A percentile compares a stretch with the other conserved stretches of the same genome.
These are phyloP conservation scores for Narcine bancroftii DNA, from an alignment of 2,113 vertebrate genomes.

Conservation along the genomic window DNA sequence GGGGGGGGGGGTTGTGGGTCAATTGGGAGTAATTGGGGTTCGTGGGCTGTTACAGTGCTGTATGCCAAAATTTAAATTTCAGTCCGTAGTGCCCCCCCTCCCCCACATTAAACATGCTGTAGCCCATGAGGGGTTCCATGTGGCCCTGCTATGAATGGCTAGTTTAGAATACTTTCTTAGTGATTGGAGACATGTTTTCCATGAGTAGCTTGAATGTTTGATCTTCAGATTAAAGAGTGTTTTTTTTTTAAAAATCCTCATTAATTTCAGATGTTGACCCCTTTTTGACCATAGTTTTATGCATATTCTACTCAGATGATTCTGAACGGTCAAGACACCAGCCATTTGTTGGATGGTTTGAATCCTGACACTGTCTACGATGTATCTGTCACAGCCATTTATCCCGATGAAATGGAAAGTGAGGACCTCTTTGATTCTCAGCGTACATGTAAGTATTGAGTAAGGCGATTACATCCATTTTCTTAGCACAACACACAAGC, in stretches of 20 bases:
- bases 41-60: too few relatives aligned
- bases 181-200: background rate
- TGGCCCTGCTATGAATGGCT: too few relatives aligned
- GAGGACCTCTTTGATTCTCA: conserved; percentile 76
- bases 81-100: too few relatives aligned
- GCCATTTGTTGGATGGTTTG: conserved; percentile 67
- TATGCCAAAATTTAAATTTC: too few relatives aligned
- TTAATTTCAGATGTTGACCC: background rate
- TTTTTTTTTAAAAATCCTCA: background rate
- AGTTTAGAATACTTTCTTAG: background rate
- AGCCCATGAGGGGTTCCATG: too few relatives aligned
- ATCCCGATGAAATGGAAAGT: conserved; percentile 93
- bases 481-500: background rate
- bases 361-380: conserved; percentile 75
- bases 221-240: background rate
- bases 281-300: background rate
- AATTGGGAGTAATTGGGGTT: too few relatives aligned
- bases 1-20: too few relatives aligned
- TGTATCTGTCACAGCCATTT: conserved; percentile 84
- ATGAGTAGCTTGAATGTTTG: background rate
- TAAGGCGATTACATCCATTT: background rate
- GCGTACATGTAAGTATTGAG: conserved; percentile 70
- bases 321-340: conserved; percentile 68
- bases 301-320: conserved; percentile 62
- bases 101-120: too few relatives aligned